phyloP scores from a whole-genome alignment of 2,888 invertebrate genomes.

The Rambutsinella grinnellia region DNA sequence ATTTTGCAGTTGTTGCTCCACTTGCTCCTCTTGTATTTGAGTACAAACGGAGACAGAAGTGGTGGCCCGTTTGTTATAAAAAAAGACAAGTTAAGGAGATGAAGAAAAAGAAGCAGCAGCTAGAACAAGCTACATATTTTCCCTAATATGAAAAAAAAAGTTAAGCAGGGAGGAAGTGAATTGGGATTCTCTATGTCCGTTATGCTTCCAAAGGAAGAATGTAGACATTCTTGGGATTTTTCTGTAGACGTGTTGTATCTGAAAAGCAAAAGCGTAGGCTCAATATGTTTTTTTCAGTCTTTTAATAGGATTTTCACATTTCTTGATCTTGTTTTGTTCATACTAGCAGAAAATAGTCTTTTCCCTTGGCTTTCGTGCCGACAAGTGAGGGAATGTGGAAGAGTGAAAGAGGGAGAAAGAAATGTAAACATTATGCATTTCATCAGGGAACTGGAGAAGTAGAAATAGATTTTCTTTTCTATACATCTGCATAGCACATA shows the following conservation, averaged over 20 bases:
- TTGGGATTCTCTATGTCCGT: too few species aligned
- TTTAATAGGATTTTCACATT: slow-evolving; percentile 57
- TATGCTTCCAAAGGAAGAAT: slow-evolving; percentile 40
- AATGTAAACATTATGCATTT: slow-evolving; percentile 48
- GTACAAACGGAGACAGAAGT: not conserved
- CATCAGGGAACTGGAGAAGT: slow-evolving; percentile 40
- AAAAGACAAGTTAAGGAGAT: not conserved
- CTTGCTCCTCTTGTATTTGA: slow-evolving; percentile 24
- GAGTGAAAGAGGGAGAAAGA: slow-evolving; percentile 3
- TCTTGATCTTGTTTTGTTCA: slow-evolving; percentile 53
- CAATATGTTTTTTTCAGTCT: slow-evolving; percentile 40
- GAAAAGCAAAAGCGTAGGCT: slow-evolving; percentile 47
- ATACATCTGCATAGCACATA: not conserved
- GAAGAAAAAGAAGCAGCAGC: slow-evolving; percentile 6
- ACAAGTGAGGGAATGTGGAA: not conserved
- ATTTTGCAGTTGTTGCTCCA: too few species aligned
- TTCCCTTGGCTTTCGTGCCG: slow-evolving; percentile 28
- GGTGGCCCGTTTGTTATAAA: slow-evolving; percentile 6
- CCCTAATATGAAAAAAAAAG: too few species aligned
- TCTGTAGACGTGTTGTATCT: slow-evolving; percentile 43
- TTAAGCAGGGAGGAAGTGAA: too few species aligned
- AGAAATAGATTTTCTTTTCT: slow-evolving; percentile 37
- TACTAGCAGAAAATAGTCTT: slow-evolving; percentile 42
- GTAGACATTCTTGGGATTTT: slow-evolving; percentile 51
- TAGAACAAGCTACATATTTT: slow-evolving; percentile 21